These are phyloP conservation scores for Rhopalosiphum nymphaeae DNA, from an alignment of 2,888 invertebrate genomes.

Conservation along the genomic window DNA sequence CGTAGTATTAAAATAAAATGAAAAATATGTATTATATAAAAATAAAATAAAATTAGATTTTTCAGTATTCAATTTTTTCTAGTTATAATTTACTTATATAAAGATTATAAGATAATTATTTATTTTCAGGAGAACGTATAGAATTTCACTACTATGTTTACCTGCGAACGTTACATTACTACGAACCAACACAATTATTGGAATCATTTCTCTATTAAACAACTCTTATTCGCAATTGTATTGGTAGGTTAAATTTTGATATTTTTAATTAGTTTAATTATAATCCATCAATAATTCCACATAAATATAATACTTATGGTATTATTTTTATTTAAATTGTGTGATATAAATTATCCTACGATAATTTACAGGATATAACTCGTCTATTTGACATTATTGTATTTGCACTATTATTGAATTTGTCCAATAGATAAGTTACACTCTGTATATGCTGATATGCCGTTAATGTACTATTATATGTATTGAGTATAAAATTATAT, in stretches of 20 bases:
- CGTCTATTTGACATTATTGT: no score
- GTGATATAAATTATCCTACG: no score
- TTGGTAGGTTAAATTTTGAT: neutral
- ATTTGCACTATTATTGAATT: no score
- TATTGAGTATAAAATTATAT: neutral
- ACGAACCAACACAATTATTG: neutral
- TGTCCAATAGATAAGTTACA: no score
- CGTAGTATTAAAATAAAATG: no score
- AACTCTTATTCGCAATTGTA: neutral
- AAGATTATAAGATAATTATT: neutral
- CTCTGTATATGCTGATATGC: neutral
- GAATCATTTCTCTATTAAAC: neutral
- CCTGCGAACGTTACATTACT: neutral
- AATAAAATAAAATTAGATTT: no score
- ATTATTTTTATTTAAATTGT: neutral
- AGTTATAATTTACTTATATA: neutral
- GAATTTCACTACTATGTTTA: neutral
- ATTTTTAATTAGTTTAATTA: no score
- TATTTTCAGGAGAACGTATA: neutral
- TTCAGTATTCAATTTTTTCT: neutral
- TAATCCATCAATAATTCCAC: neutral
- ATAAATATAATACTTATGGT: no score
- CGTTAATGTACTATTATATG: neutral
- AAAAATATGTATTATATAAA: no score
- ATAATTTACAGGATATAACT: no score